These are phyloP conservation scores for Drosophila yooni DNA, from an alignment of 2,888 invertebrate species.

Conservation along the genomic window DNA sequence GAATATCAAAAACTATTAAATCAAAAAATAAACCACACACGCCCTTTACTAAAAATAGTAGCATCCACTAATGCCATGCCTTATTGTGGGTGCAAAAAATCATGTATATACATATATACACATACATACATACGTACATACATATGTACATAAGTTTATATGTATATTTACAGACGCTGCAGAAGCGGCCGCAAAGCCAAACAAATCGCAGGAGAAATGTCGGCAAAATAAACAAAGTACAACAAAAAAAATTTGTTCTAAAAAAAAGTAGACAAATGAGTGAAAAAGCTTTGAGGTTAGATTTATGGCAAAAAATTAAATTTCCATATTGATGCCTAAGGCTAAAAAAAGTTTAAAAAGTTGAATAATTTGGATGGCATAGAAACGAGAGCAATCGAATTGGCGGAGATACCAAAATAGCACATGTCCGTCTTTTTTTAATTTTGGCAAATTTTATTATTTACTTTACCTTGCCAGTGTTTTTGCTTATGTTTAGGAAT, in stretches of 20 bases:
- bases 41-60: conserved; percentile 77
- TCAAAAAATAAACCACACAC: conserved; percentile 65
- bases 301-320: conserved; percentile 76
- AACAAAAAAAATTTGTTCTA: conserved; percentile 20
- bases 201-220: conserved; percentile 59
- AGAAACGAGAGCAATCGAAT: conserved; percentile 63
- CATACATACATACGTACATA: not conserved
- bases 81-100: conserved; percentile 11
- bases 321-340: conserved; percentile 49
- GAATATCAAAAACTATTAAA: conserved; percentile 57
- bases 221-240: conserved; percentile 71
- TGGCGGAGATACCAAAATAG: conserved; percentile 61
- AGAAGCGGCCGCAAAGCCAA: conserved; percentile 54
- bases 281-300: conserved; percentile 71
- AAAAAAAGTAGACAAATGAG: conserved; percentile 76
- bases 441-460: conserved; percentile 53
- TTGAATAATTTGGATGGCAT: conserved; percentile 43
- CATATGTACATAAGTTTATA: conserved; percentile 32
- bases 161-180: conserved; percentile 45
- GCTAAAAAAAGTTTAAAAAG: conserved; percentile 25
- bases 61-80: conserved; percentile 21
- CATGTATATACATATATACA: not conserved
- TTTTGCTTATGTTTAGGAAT: conserved; percentile 46
- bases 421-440: conserved; percentile 56
- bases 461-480: conserved; percentile 56